Conservation (phyloP, 2,888 invertebrate species). For the Ennomos erosarius region DNA sequence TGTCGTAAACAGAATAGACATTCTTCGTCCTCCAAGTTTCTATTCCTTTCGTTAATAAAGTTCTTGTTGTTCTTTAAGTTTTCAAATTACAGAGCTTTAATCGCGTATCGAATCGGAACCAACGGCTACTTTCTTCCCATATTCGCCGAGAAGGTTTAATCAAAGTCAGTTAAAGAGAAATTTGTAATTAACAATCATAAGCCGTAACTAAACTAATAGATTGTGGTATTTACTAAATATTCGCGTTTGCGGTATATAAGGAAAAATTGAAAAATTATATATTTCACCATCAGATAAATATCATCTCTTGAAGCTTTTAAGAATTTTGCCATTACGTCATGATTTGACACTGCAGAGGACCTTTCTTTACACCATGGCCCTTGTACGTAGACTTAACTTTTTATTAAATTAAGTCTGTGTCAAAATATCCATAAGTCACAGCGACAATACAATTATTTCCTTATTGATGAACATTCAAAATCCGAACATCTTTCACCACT, state of each 20-base stretch:
- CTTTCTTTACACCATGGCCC: too few relatives aligned
- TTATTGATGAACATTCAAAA: constrained; percentile 28
- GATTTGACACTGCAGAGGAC: too few relatives aligned
- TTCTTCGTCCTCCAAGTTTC: too few relatives aligned
- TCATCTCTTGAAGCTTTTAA: too few relatives aligned
- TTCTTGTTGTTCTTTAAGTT: constrained; percentile 1
- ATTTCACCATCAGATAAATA: too few relatives aligned
- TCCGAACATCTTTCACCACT: constrained; percentile 22
- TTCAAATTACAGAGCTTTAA: background rate
- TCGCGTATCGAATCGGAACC: constrained; percentile 16
- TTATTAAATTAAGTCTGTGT: constrained; percentile 9
- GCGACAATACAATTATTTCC: constrained; percentile 38
- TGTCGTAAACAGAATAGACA: too few relatives aligned
- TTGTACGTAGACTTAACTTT: background rate
- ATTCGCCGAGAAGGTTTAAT: constrained; percentile 4
- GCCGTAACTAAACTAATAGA: constrained; percentile 1
- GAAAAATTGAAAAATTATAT: too few relatives aligned
- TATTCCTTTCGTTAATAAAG: background rate
- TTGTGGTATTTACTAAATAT: background rate
- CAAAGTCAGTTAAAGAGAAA: constrained; percentile 13
- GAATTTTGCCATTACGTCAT: too few relatives aligned
- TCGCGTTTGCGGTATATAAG: background rate
- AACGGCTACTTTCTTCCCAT: constrained; percentile 19
- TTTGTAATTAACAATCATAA: constrained; percentile 12
- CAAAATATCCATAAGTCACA: constrained; percentile 32